Conservation (phyloP, 2,113 vertebrate genomes). For the Eclectus roratus region DNA sequence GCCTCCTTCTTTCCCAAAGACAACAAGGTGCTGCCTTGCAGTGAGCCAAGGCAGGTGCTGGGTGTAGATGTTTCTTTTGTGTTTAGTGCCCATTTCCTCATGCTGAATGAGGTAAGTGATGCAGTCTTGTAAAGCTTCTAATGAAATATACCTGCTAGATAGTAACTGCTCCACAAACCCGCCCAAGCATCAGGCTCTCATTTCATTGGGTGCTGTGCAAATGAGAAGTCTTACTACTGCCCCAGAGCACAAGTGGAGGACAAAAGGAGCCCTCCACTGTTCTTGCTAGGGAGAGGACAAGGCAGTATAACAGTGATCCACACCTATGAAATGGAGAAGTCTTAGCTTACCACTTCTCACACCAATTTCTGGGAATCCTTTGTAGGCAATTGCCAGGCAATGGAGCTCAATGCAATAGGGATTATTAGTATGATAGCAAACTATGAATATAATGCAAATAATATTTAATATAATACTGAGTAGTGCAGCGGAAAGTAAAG, state of each 20-base stretch:
- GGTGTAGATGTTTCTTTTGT: neutral
- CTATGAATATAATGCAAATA: neutral
- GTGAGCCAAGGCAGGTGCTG: neutral
- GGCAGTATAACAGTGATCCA: neutral
- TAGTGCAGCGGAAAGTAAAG: neutral
- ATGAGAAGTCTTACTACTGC: neutral
- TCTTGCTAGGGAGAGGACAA: neutral
- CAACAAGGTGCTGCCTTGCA: neutral
- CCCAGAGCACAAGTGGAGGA: neutral
- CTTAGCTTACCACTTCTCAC: neutral
- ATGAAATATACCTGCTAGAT: neutral
- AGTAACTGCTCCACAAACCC: neutral
- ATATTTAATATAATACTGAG: neutral
- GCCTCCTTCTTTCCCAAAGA: neutral
- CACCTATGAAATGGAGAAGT: neutral
- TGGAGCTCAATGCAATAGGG: neutral
- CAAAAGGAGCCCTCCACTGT: neutral
- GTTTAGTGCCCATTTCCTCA: neutral
- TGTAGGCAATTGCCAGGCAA: neutral
- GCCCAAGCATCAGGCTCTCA: neutral
- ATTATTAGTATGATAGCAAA: neutral
- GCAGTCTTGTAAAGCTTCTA: neutral
- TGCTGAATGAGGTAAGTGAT: neutral
- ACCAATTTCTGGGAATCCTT: neutral
- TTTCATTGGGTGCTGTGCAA: neutral